Percentiles rank a stretch among this genome's conserved stretches.
These are phyloP conservation scores for Brachyhypopomus occidentalis DNA, from an alignment of 2,113 vertebrate genomes.

Conservation along the genomic window DNA sequence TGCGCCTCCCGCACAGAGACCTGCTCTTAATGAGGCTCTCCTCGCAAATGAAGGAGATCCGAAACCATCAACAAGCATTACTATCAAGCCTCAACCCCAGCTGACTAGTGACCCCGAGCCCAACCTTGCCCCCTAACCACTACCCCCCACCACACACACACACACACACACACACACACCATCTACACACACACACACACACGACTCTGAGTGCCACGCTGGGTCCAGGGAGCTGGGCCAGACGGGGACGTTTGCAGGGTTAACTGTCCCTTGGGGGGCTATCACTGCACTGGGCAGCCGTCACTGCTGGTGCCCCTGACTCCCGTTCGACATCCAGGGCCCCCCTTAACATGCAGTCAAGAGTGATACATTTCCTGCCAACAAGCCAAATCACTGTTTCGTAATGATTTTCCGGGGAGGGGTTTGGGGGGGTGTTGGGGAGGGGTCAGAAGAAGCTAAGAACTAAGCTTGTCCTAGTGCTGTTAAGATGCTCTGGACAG, in stretches of 20 bases:
- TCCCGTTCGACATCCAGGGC: slow-evolving; percentile 67
- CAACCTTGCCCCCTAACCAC: slow-evolving; percentile 49
- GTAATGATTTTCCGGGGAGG: slow-evolving; percentile 38
- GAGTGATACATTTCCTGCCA: slow-evolving; percentile 61
- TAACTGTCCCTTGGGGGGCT: slow-evolving; percentile 76
- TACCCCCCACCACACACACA: slow-evolving; percentile 42
- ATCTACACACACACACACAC: slow-evolving; percentile 35
- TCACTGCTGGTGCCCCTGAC: slow-evolving; percentile 68
- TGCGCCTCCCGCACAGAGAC: slow-evolving; percentile 74
- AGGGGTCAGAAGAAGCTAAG: slow-evolving; percentile 59
- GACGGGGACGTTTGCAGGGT: slow-evolving; percentile 66
- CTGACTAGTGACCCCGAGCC: slow-evolving; percentile 48
- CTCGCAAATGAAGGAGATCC: slow-evolving; percentile 75
- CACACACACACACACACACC: slow-evolving; percentile 36
- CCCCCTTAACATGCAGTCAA: slow-evolving; percentile 71
- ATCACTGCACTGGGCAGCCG: slow-evolving; percentile 68
- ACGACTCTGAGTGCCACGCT: slow-evolving; percentile 59
- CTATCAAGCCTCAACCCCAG: slow-evolving; percentile 60
- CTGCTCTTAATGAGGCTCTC: slow-evolving; percentile 78
- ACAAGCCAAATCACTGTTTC: slow-evolving; percentile 64
- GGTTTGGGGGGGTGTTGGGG: slow-evolving; percentile 46
- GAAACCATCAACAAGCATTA: slow-evolving; percentile 78
- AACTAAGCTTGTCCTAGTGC: slow-evolving; percentile 11
- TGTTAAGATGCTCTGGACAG: too few relatives aligned
- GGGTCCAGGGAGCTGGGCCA: slow-evolving; percentile 54